Evolutionary conservation across 2,113 vertebrate genomes (phyloP).

Genomic region (Litocranius walleri): DNA sequence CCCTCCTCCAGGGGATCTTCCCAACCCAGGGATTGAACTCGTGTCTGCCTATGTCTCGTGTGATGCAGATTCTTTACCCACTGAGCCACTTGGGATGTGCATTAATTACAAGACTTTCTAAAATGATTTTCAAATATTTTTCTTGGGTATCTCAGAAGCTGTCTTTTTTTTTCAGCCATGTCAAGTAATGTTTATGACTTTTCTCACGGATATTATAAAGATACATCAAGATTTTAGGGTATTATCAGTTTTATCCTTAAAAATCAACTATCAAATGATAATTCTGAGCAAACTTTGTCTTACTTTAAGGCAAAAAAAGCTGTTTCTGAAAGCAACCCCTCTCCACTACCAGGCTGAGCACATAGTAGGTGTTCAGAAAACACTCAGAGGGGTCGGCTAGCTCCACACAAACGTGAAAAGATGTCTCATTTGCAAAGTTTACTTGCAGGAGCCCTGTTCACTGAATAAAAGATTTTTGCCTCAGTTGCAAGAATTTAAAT

Average conservation of each 20-base stretch:
- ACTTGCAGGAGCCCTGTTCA: not conserved
- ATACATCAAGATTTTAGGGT: not conserved
- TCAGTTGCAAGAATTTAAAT: slow-evolving; percentile 28
- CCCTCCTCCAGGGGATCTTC: not conserved
- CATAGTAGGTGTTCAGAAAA: not conserved
- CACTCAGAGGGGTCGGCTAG: not conserved
- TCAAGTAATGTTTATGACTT: not conserved
- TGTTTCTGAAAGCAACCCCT: not conserved
- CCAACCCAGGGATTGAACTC: not conserved
- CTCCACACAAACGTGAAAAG: not conserved
- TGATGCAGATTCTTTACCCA: not conserved
- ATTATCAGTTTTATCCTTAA: not conserved
- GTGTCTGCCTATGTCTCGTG: not conserved
- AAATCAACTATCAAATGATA: not conserved
- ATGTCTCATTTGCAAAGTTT: slow-evolving; percentile 24
- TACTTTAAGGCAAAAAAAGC: not conserved
- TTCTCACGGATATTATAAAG: not conserved
- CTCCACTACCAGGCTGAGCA: not conserved
- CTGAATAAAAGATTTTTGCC: slow-evolving; percentile 41
- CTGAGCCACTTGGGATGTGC: not conserved
- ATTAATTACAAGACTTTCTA: not conserved
- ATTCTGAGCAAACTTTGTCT: not conserved
- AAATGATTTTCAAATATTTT: not conserved
- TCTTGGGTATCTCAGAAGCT: not conserved
- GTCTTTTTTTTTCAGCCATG: not conserved